A percentile compares a stretch with the other conserved stretches of the same genome.
phyloP scores from a whole-genome alignment of 2,888 invertebrate genomes.

The Chrysopilus asiliformis region DNA sequence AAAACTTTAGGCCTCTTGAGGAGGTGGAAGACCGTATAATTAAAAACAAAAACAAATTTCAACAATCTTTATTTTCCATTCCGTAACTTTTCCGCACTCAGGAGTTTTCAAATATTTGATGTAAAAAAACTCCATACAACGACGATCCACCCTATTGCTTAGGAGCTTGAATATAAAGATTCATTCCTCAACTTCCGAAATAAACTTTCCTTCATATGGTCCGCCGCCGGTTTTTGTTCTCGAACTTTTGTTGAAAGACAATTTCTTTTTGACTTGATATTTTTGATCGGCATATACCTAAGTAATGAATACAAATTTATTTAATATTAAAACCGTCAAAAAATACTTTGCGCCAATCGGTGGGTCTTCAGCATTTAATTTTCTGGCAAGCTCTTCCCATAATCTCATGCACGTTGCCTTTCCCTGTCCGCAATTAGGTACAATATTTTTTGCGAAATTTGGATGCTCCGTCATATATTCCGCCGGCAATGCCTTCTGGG shows the following conservation, averaged over 20 bases:
- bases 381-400: neutral
- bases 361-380: neutral
- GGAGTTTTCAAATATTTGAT: too few relatives aligned
- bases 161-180: too few relatives aligned
- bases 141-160: too few relatives aligned
- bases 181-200: too few relatives aligned
- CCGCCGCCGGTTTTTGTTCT: slow-evolving; percentile 12
- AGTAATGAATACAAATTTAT: neutral
- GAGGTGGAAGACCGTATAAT: too few relatives aligned
- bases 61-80: too few relatives aligned
- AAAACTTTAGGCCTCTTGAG: too few relatives aligned
- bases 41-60: too few relatives aligned
- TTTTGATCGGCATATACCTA: slow-evolving; percentile 13
- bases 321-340: neutral
- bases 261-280: slow-evolving; percentile 12
- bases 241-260: slow-evolving; percentile 11
- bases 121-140: too few relatives aligned
- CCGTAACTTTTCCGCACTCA: too few relatives aligned
- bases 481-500: neutral
- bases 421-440: neutral
- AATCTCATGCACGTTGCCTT: neutral
- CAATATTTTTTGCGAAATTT: neutral
- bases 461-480: neutral
- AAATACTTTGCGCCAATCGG: neutral
- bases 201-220: slow-evolving; percentile 10